Base-by-base conservation (phyloP, 2,797 vertebrate genomes). In the Melanotaenia trifasciata region DNA sequence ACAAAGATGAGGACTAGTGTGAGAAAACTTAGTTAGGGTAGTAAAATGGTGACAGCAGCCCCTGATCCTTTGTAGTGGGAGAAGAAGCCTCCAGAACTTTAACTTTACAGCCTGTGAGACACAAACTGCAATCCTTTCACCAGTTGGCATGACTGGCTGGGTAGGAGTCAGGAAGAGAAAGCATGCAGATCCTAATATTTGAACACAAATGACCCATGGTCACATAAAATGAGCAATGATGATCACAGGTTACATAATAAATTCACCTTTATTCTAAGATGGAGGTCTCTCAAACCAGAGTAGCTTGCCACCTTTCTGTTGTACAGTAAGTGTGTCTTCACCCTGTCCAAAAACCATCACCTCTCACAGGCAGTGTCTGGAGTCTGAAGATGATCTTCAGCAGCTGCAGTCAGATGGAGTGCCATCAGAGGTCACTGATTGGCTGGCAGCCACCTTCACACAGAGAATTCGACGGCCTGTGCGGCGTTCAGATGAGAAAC, bases 361-460 rank as follows among this genome's bases (percentile, higher is more conserved):
- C 26, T 47, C 45, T 62, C 67, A 54, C 53, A 98, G 97, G 84
- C 96, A 97, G 88, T 95, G 94, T 85, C 82, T 96, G 74, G 97
- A 98, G 73, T 93, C 94, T 0, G 96, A 98, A 78, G 97, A 98
- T 0, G 96, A 97, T 83, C 94, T 98, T 59, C 96, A 96, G 81
- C 96, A 96, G 90, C 92, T 98, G 33, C 94, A 96, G 59, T 96
- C 96, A 1, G 97, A 97, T 0, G 94, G 96, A 0, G 96, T 98
- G 68, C 97, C 97, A 24, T 93, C 96, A 0, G 97, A 98, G 88
- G 97, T 98, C 81, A 96, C 96, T 1, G 97, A 97, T 81, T 98
- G 97, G 96, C 85, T 98, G 86, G 96, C 97, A 0, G 96, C 96
- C 81, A 97, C 97, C 69, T 97, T 98, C 87, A 97, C 96, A 2